Evolutionary conservation across 2,113 vertebrate species (phyloP).

Genomic region (Candoia aspera): DNA sequence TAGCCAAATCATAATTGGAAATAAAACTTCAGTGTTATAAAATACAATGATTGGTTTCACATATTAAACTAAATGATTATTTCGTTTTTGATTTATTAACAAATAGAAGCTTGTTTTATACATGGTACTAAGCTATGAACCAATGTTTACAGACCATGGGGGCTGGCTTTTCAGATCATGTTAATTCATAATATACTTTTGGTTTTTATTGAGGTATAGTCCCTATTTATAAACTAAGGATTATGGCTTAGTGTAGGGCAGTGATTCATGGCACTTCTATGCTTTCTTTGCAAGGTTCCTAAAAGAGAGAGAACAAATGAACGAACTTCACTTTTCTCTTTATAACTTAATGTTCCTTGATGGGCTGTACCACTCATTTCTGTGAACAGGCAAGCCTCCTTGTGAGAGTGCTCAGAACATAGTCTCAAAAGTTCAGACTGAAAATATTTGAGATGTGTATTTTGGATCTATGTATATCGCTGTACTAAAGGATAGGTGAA

Average conservation of each 20-base stretch:
- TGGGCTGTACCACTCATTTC: neutral
- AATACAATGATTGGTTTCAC: neutral
- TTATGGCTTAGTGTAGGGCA: neutral
- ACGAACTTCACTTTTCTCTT: neutral
- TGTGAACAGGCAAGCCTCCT: neutral
- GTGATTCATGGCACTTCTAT: neutral
- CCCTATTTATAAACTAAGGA: neutral
- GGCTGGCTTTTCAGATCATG: neutral
- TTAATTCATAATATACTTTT: neutral
- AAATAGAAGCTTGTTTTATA: too few relatives aligned
- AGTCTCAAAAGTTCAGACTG: too few relatives aligned
- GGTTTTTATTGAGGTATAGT: too few relatives aligned
- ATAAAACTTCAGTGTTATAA: neutral
- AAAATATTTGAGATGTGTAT: too few relatives aligned
- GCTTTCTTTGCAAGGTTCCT: neutral
- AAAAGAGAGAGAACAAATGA: neutral
- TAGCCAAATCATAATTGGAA: neutral
- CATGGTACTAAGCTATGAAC: neutral
- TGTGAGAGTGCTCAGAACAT: neutral
- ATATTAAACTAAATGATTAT: too few relatives aligned
- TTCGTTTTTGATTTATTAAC: too few relatives aligned
- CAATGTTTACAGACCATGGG: neutral
- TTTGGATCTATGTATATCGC: neutral
- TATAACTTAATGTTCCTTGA: neutral
- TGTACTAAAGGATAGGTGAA: too few relatives aligned